Evolutionary conservation across 2,113 vertebrate genomes (phyloP).

Genomic region (Megaceryle torquata): DNA sequence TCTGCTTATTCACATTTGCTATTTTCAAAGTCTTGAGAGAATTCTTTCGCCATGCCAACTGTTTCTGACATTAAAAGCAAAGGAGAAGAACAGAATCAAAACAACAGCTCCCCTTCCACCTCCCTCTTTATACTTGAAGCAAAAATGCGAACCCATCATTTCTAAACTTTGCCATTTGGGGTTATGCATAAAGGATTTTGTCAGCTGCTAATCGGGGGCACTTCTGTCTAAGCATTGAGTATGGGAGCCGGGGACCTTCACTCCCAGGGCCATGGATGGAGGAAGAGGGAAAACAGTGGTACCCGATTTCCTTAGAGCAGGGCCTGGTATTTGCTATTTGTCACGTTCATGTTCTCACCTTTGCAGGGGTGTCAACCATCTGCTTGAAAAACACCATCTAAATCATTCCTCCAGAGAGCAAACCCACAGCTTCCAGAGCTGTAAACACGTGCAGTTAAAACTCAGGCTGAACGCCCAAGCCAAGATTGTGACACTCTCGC

Average conservation of each 20-base stretch:
- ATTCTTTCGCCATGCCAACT: background rate
- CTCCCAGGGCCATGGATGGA: background rate
- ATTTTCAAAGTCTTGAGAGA: slow-evolving; percentile 15
- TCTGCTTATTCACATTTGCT: slow-evolving; percentile 32
- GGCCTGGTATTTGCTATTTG: background rate
- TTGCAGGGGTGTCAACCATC: background rate
- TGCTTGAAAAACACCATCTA: background rate
- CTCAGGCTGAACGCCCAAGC: background rate
- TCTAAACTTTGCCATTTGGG: background rate
- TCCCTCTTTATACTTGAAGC: background rate
- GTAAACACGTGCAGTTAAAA: background rate
- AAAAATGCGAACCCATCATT: background rate
- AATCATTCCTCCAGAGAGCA: background rate
- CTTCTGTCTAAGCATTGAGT: background rate
- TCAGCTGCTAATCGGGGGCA: background rate
- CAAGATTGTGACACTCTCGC: background rate
- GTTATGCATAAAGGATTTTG: background rate
- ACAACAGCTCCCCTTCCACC: background rate
- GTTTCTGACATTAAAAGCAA: slow-evolving; percentile 27
- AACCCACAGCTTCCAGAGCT: background rate
- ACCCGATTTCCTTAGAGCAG: background rate
- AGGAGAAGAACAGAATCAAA: background rate
- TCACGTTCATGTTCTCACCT: background rate
- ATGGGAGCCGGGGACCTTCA: background rate
- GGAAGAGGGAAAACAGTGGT: background rate